Percentiles rank a stretch among this genome's conserved stretches.
phyloP scores from a whole-genome alignment of 2,888 invertebrate genomes.

The Scaptomyza caliginosa region DNA sequence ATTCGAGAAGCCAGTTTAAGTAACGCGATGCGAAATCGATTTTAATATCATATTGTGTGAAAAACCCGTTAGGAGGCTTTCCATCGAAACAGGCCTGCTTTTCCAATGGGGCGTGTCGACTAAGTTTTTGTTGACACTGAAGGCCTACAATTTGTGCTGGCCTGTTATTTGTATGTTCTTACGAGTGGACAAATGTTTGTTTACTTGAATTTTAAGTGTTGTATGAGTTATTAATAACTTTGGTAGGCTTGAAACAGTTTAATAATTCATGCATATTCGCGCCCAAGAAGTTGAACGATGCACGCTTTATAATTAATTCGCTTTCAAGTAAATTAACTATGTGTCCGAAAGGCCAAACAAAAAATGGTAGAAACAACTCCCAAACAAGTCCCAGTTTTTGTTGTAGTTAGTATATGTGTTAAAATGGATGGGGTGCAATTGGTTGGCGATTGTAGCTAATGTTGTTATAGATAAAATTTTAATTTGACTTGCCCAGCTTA shows the following conservation, averaged over 20 bases:
- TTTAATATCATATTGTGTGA: constrained; percentile 29
- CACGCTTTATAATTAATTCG: constrained; percentile 57
- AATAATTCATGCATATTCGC: constrained; percentile 56
- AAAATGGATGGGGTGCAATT: background rate
- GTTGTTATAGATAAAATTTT: constrained; percentile 5
- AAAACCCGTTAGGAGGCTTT: background rate
- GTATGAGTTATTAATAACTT: constrained; percentile 46
- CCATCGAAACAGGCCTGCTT: background rate
- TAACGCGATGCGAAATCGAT: constrained; percentile 35
- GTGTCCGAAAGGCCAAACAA: background rate
- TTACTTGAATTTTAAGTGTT: constrained; percentile 26
- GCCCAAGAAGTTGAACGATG: constrained; percentile 23
- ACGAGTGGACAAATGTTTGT: constrained; percentile 23
- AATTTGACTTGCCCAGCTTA: constrained; percentile 1
- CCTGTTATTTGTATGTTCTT: background rate
- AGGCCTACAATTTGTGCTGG: constrained; percentile 40
- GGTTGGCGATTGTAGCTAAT: background rate
- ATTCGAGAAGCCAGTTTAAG: background rate
- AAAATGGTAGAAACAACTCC: constrained; percentile 14
- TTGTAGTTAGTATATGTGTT: background rate
- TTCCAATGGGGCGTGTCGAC: constrained; percentile 8
- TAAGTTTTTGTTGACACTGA: constrained; percentile 35
- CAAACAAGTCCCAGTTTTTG: background rate
- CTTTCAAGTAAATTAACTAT: constrained; percentile 46
- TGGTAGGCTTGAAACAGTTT: constrained; percentile 22